Evolutionary conservation across 2,113 vertebrate genomes (phyloP).

Genomic region (Lepisosteus oculatus): DNA sequence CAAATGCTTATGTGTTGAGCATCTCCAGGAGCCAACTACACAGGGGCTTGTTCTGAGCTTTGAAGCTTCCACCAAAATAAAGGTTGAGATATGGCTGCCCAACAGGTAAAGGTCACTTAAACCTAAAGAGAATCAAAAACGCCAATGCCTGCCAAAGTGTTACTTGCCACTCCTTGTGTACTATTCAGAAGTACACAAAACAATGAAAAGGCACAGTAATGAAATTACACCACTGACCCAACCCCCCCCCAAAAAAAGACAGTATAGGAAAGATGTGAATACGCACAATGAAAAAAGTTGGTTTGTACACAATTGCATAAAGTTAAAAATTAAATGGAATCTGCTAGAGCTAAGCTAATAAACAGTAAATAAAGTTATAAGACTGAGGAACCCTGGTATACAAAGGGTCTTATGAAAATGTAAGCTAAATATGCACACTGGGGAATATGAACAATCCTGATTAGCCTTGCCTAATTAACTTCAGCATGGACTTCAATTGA

Average conservation of each 20-base stretch:
- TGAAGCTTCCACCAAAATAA: too few species aligned
- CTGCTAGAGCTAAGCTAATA: slow-evolving; percentile 34
- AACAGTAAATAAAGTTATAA: slow-evolving; percentile 43
- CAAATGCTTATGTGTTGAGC: too few species aligned
- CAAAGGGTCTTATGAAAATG: slow-evolving; percentile 13
- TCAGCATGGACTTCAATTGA: background rate
- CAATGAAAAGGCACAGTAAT: slow-evolving; percentile 44
- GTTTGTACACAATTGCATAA: slow-evolving; percentile 62
- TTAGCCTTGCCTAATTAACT: background rate
- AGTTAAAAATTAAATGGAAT: slow-evolving; percentile 41
- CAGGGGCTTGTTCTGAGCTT: too few species aligned
- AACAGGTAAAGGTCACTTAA: too few species aligned
- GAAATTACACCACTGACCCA: slow-evolving; percentile 29
- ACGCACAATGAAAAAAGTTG: slow-evolving; percentile 43
- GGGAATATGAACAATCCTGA: slow-evolving; percentile 17
- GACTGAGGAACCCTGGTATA: slow-evolving; percentile 25
- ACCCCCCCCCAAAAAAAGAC: slow-evolving; percentile 31
- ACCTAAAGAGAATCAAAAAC: slow-evolving; percentile 10
- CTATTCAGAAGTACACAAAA: background rate
- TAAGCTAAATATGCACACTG: slow-evolving; percentile 14
- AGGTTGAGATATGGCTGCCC: too few species aligned
- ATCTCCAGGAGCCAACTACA: too few species aligned
- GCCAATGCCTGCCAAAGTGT: background rate
- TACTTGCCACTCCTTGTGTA: too few species aligned
- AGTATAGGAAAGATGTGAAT: slow-evolving; percentile 57